These are phyloP conservation scores for Athalia cordata DNA, from an alignment of 2,888 invertebrate genomes.

Conservation along the genomic window DNA sequence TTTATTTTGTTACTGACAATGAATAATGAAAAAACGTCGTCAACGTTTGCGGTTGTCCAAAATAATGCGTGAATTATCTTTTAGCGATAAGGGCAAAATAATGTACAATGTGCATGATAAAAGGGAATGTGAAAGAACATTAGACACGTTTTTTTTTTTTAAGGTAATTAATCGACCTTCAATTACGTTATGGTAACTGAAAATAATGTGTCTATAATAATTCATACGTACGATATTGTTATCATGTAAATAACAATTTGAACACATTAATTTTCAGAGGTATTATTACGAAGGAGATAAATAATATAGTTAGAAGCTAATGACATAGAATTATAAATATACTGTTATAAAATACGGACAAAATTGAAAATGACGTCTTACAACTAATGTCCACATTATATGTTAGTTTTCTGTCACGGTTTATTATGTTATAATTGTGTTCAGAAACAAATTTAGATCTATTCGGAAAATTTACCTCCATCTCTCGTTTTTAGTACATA, in stretches of 20 bases:
- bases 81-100: too few relatives aligned
- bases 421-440: neutral
- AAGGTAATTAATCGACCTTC: neutral
- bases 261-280: neutral
- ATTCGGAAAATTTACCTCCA: too few relatives aligned
- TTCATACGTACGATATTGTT: slow-evolving; percentile 14
- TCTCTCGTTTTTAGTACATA: neutral
- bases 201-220: neutral
- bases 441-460: neutral
- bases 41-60: too few relatives aligned
- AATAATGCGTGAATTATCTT: too few relatives aligned
- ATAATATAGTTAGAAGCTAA: slow-evolving; percentile 1
- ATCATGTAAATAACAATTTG: slow-evolving; percentile 10
- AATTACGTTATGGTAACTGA: neutral
- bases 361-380: neutral
- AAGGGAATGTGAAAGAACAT: neutral
- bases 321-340: slow-evolving; percentile 5
- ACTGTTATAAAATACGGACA: too few relatives aligned
- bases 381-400: neutral
- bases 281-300: neutral
- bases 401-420: neutral
- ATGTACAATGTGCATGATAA: neutral
- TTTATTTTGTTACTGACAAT: neutral
- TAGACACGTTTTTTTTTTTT: neutral
- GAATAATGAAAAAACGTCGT: neutral